Conservation (phyloP, 2,888 invertebrate species). For the Thyatira batis region DNA sequence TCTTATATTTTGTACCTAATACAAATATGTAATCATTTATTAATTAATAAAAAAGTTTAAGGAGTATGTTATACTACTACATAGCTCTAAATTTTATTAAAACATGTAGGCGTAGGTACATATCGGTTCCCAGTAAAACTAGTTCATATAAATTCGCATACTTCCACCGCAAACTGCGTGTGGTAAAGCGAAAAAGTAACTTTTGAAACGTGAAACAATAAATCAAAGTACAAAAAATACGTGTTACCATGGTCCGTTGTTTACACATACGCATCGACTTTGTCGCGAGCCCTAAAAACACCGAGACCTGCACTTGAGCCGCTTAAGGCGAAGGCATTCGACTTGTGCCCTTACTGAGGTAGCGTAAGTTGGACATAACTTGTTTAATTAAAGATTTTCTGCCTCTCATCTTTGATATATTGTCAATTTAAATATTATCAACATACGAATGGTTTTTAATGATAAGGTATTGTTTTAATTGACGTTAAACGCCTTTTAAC, state of each 20-base stretch:
- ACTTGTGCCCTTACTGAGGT: conserved; percentile 20
- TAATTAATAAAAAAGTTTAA: too few species aligned
- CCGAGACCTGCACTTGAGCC: conserved; percentile 37
- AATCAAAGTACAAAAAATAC: conserved; percentile 78
- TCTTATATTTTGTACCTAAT: too few species aligned
- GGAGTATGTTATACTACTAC: too few species aligned
- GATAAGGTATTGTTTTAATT: background rate
- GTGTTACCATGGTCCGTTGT: conserved; percentile 75
- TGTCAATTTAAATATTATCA: background rate
- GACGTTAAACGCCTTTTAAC: background rate
- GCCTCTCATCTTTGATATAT: background rate
- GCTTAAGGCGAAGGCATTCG: conserved; percentile 53
- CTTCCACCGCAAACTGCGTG: conserved; percentile 66
- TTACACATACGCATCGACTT: conserved; percentile 69
- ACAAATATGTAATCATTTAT: too few species aligned
- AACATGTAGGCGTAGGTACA: too few species aligned
- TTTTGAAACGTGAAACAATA: conserved; percentile 77
- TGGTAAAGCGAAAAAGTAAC: conserved; percentile 71
- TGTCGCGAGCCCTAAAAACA: conserved; percentile 66
- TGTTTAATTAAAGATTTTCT: background rate
- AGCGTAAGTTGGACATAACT: conserved; percentile 7
- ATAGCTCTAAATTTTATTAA: too few species aligned
- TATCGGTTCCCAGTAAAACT: background rate
- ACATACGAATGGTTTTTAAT: background rate
- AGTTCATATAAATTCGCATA: conserved; percentile 48